A percentile compares a stretch with the other conserved stretches of the same genome.
These are phyloP conservation scores for Empidonax traillii DNA, from an alignment of 2,113 vertebrate species.

Conservation along the genomic window DNA sequence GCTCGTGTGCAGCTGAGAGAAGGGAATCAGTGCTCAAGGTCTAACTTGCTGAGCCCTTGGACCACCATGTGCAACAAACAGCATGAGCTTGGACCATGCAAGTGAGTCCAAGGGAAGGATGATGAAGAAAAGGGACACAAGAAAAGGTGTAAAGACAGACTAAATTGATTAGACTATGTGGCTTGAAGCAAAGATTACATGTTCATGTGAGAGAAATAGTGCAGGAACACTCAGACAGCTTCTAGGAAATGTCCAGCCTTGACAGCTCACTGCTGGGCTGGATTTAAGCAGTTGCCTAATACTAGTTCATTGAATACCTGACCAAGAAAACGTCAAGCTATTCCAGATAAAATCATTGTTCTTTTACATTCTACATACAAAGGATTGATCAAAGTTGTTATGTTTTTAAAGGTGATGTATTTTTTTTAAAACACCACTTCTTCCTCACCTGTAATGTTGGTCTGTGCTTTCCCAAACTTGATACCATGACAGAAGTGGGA, in stretches of 20 bases:
- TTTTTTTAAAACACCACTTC: background rate
- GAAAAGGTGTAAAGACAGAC: background rate
- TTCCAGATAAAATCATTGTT: background rate
- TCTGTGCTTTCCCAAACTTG: background rate
- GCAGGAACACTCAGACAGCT: background rate
- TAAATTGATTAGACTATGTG: background rate
- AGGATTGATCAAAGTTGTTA: background rate
- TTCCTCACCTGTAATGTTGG: background rate
- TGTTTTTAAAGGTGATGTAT: background rate
- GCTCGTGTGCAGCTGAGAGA: background rate
- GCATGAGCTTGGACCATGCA: background rate
- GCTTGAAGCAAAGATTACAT: background rate
- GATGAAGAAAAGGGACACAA: background rate
- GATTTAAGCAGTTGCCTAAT: background rate
- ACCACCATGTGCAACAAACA: background rate
- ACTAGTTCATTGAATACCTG: background rate
- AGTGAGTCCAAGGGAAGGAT: background rate
- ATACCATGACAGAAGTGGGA: background rate
- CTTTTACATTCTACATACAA: rapidly evolving
- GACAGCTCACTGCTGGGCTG: background rate
- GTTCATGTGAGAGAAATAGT: background rate
- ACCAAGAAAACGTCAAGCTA: background rate
- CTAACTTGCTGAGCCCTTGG: background rate
- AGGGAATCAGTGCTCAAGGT: background rate
- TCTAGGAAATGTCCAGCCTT: background rate